Evolutionary conservation across 1,140 invertebrate genomes (phyloP).

Genomic region (Pararge aegeria): DNA sequence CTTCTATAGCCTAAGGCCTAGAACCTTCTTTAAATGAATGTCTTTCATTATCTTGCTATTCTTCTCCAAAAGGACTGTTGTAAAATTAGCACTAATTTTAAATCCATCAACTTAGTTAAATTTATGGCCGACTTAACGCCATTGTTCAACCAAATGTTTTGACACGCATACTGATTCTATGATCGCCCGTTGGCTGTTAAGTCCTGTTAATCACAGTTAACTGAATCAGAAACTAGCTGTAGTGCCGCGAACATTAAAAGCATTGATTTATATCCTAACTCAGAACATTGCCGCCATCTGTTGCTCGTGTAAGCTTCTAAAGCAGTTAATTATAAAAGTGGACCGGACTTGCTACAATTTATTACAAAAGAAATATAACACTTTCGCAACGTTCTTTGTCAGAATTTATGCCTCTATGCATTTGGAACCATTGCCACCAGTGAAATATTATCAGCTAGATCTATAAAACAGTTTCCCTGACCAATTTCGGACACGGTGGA

Average conservation of each 20-base stretch:
- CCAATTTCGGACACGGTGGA: too few relatives aligned
- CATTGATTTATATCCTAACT: conserved; percentile 8
- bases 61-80: too few relatives aligned
- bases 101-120: too few relatives aligned
- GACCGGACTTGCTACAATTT: not conserved
- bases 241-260: conserved; percentile 2
- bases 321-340: conserved; percentile 13
- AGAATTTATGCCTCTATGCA: not conserved
- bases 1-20: too few relatives aligned
- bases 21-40: too few relatives aligned
- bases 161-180: not conserved
- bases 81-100: too few relatives aligned
- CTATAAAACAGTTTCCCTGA: too few relatives aligned
- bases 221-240: not conserved
- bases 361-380: not conserved
- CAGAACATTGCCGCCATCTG: conserved; percentile 8
- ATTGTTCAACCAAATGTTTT: too few relatives aligned
- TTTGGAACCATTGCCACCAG: not conserved
- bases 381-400: not conserved
- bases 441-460: too few relatives aligned
- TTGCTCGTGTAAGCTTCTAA: conserved; percentile 2
- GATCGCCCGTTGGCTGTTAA: not conserved
- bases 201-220: not conserved
- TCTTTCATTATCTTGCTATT: too few relatives aligned
- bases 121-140: too few relatives aligned